Base-by-base conservation (phyloP, 2,797 vertebrate species). In the Jordanella pulchra region DNA sequence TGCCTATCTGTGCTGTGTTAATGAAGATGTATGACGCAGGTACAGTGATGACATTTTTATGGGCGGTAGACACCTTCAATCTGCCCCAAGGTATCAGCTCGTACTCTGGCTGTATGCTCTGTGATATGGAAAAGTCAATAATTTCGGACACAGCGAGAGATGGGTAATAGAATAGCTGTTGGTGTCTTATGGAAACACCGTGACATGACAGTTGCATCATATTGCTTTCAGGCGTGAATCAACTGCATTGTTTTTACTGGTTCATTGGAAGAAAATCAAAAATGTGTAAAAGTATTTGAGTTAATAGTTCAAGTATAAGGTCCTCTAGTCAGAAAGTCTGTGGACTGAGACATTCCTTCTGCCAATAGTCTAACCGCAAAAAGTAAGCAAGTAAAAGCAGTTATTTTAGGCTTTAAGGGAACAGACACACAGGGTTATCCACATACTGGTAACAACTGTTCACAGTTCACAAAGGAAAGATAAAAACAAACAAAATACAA, bases 11-110 rank as follows among this genome's bases (percentile, higher is more conserved):
- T 23, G 72, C 77, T 44, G 51, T 44, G 39, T 79, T 90, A 90
- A 92, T 92, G 91, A 92, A 91, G 91, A 93, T 79, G 51, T 85
- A 91, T 88, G 71, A 71, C 23, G 3, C 84, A 90, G 88, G 89
- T 89, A 81, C 66, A 73, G 71, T 63, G 77, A 84, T 88, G 89
- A 89, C 84, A 89, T 82, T 89, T 88, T 76, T 79, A 82, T 48
- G 81, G 75, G 81, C 79, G 78, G 79, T 54, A 89, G 85, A 89
- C 83, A 86, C 77, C 65, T 72, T 84, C 87, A 71, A 79, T 89
- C 84, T 85, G 84, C 85, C 80, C 81, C 7, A 25, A 83, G 72
- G 72, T 75, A 71, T 76, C 14, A 18, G 42, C 63, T 84, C 68
- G 53, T 65, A 68, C 81, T 67, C 71, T 25, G 51, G 71, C 67